Evolutionary conservation across 1,140 invertebrate species (phyloP).

Genomic region (Sinonovacula constricta): DNA sequence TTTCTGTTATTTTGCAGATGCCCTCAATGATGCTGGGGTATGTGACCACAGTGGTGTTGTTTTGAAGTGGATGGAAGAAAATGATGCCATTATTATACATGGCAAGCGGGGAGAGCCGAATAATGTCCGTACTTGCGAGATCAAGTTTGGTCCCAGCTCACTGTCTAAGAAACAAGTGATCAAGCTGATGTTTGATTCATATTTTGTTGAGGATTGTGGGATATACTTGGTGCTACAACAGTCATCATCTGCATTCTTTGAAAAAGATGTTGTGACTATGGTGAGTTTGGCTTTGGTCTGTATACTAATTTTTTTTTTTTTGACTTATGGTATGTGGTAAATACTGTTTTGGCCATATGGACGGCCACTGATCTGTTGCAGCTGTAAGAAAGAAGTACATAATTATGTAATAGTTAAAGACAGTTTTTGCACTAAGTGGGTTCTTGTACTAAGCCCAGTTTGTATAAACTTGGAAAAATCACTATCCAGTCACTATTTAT

Average conservation of each 20-base stretch:
- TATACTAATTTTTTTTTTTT: not conserved
- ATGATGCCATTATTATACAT: slow-evolving; percentile 15
- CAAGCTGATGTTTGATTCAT: slow-evolving; percentile 20
- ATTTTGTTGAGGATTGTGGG: slow-evolving; percentile 18
- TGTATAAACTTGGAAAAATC: too few relatives aligned
- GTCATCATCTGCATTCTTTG: slow-evolving; percentile 25
- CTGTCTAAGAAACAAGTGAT: slow-evolving; percentile 13
- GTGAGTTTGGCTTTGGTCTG: slow-evolving; percentile 10
- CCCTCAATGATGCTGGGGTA: not conserved
- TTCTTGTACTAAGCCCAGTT: too few relatives aligned
- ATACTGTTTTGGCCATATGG: not conserved
- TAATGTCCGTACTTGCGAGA: slow-evolving; percentile 7
- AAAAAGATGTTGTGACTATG: slow-evolving; percentile 19
- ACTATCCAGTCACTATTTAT: too few relatives aligned
- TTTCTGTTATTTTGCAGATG: slow-evolving; percentile 38
- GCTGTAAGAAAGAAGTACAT: too few relatives aligned
- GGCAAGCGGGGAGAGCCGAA: not conserved
- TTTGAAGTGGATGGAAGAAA: slow-evolving; percentile 11
- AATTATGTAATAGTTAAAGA: too few relatives aligned
- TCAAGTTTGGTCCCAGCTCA: slow-evolving; percentile 24
- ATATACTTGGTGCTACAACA: slow-evolving; percentile 31
- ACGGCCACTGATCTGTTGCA: too few relatives aligned
- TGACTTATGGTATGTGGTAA: too few relatives aligned
- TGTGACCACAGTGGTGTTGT: slow-evolving; percentile 1
- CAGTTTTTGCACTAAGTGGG: too few relatives aligned